phyloP scores from a whole-genome alignment of 1,140 invertebrate genomes.

The Drosophila willistoni region DNA sequence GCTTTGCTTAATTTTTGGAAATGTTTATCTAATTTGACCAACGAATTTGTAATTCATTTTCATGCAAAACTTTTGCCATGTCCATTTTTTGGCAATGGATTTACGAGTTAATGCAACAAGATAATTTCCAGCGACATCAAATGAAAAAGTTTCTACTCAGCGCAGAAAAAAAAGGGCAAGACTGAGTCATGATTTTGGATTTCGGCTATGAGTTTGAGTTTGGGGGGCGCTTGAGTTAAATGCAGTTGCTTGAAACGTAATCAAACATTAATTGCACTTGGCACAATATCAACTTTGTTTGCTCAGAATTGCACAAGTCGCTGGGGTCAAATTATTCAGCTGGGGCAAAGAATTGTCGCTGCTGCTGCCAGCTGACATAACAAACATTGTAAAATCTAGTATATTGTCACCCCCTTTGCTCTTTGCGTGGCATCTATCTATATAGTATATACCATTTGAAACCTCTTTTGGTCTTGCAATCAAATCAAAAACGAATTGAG shows the following conservation, averaged over 20 bases:
- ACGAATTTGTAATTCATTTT: constrained; percentile 53
- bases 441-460: neutral
- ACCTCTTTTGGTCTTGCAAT: constrained; percentile 46
- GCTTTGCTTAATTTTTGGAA: constrained; percentile 1
- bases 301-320: constrained; percentile 42
- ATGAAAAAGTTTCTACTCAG: constrained; percentile 52
- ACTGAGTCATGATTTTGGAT: neutral
- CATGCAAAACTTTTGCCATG: constrained; percentile 42
- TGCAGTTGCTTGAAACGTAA: constrained; percentile 55
- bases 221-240: constrained; percentile 21
- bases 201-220: neutral
- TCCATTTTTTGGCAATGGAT: constrained; percentile 42
- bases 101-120: constrained; percentile 51
- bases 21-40: constrained; percentile 54
- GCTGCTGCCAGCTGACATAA: constrained; percentile 45
- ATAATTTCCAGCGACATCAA: constrained; percentile 56
- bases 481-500: constrained; percentile 73
- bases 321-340: constrained; percentile 54
- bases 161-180: constrained; percentile 28
- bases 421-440: neutral
- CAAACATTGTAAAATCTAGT: constrained; percentile 71
- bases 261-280: constrained; percentile 68
- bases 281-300: constrained; percentile 68
- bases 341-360: constrained; percentile 25
- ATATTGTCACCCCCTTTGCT: constrained; percentile 41